Evolutionary conservation across 2,113 vertebrate species (phyloP).

Genomic region (Microcebus lehilahytsara): DNA sequence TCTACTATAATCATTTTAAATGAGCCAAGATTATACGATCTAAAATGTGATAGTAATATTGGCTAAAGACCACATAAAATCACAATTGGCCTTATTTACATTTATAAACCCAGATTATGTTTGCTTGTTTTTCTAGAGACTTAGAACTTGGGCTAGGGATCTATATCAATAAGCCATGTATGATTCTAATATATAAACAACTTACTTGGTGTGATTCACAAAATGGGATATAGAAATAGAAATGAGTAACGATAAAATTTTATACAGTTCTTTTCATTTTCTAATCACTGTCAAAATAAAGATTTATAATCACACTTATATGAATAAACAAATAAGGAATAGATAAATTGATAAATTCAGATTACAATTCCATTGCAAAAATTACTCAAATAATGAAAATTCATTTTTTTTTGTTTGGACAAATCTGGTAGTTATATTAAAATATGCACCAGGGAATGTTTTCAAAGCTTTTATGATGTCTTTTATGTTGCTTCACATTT

Average conservation of each 20-base stretch:
- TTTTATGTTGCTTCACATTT: slow-evolving; percentile 72
- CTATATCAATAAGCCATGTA: not conserved
- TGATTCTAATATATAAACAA: slow-evolving; percentile 5
- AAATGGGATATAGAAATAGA: not conserved
- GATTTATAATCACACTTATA: not conserved
- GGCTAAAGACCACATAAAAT: slow-evolving; percentile 4
- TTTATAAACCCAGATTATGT: not conserved
- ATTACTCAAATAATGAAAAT: slow-evolving; percentile 66
- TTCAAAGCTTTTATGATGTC: slow-evolving; percentile 75
- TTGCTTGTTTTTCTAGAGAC: not conserved
- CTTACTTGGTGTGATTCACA: not conserved
- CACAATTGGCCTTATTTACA: not conserved
- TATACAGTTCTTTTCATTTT: slow-evolving; percentile 34
- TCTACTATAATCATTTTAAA: slow-evolving; percentile 36
- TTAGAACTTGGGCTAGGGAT: not conserved
- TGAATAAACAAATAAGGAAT: slow-evolving; percentile 34
- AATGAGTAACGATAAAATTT: slow-evolving; percentile 2
- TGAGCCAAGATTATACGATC: not conserved
- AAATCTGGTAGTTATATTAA: slow-evolving; percentile 64
- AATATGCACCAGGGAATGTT: slow-evolving; percentile 70
- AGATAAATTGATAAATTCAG: slow-evolving; percentile 44
- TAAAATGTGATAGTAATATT: not conserved
- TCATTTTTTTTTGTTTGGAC: slow-evolving; percentile 51
- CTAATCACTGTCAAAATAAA: slow-evolving; percentile 20
- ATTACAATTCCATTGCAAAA: slow-evolving; percentile 45